phyloP scores from a whole-genome alignment of 2,888 invertebrate species.

The Atrina japonica region DNA sequence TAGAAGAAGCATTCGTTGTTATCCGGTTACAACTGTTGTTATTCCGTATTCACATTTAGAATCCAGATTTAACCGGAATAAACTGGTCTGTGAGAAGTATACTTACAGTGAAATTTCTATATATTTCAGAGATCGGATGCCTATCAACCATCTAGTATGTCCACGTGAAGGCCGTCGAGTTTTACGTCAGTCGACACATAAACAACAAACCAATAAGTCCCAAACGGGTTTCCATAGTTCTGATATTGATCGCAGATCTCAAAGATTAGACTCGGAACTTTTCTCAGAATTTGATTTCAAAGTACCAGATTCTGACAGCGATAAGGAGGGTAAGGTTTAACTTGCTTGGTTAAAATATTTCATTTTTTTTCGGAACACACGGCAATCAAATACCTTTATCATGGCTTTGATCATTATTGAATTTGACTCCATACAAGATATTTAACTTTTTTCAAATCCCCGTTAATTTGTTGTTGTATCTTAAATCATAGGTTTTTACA shows the following conservation, averaged over 20 bases:
- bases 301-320: conserved; percentile 35
- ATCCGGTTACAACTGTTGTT: too few relatives aligned
- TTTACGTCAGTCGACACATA: conserved; percentile 25
- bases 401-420: too few relatives aligned
- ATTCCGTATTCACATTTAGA: too few relatives aligned
- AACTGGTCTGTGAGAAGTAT: too few relatives aligned
- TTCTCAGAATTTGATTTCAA: conserved; percentile 35
- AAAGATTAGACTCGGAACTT: conserved; percentile 22
- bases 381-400: too few relatives aligned
- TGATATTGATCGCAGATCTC: not conserved
- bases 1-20: too few relatives aligned
- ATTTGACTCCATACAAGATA: too few relatives aligned
- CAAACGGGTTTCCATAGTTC: not conserved
- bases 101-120: too few relatives aligned
- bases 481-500: too few relatives aligned
- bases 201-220: conserved; percentile 30
- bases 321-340: conserved; percentile 27
- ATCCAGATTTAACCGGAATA: too few relatives aligned
- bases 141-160: conserved; percentile 50
- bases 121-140: conserved; percentile 57
- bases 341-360: conserved; percentile 27
- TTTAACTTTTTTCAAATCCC: too few relatives aligned
- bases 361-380: not conserved
- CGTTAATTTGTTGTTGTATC: too few relatives aligned
- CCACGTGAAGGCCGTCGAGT: conserved; percentile 23